phyloP scores from a whole-genome alignment of 2,888 invertebrate genomes.

The Scrobipalpa costella region DNA sequence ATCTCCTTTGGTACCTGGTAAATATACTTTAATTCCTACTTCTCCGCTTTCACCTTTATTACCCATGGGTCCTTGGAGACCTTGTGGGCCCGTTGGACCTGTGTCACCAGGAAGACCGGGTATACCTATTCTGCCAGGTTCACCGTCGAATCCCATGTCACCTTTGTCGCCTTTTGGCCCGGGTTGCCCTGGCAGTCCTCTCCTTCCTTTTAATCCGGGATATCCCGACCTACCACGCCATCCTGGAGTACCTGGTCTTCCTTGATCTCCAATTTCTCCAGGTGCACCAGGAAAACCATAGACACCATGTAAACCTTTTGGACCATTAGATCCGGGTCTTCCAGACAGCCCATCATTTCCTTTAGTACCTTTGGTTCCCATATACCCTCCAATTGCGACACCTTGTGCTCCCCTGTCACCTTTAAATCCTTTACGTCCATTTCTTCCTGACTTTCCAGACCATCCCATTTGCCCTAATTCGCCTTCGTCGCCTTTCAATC shows the following conservation, averaged over 20 bases:
- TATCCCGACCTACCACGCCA: slow-evolving; percentile 79
- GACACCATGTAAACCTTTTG: slow-evolving; percentile 80
- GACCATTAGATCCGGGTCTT: slow-evolving; percentile 72
- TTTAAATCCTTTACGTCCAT: slow-evolving; percentile 70
- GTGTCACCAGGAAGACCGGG: slow-evolving; percentile 80
- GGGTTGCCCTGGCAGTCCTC: slow-evolving; percentile 78
- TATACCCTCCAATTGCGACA: slow-evolving; percentile 60
- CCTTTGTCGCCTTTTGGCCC: slow-evolving; percentile 65
- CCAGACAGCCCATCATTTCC: slow-evolving; percentile 82
- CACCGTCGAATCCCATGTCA: slow-evolving; percentile 60
- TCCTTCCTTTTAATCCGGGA: slow-evolving; percentile 53
- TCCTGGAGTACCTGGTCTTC: slow-evolving; percentile 79
- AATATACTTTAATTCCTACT: slow-evolving; percentile 46
- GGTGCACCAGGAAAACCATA: slow-evolving; percentile 71
- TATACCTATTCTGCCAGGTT: slow-evolving; percentile 72
- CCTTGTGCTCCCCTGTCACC: slow-evolving; percentile 83
- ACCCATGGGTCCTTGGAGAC: slow-evolving; percentile 77
- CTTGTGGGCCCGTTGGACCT: slow-evolving; percentile 68
- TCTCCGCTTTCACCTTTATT: slow-evolving; percentile 75
- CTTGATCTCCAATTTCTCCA: slow-evolving; percentile 78
- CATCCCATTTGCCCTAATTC: slow-evolving; percentile 76
- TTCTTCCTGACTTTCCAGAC: slow-evolving; percentile 64
- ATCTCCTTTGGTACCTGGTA: slow-evolving; percentile 70
- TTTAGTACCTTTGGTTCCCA: slow-evolving; percentile 82
- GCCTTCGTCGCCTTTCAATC: slow-evolving; percentile 82